Evolutionary conservation across 2,113 vertebrate genomes (phyloP), one percentile per base, ranked within the genome.

Genomic region (Salvelinus fontinalis): DNA sequence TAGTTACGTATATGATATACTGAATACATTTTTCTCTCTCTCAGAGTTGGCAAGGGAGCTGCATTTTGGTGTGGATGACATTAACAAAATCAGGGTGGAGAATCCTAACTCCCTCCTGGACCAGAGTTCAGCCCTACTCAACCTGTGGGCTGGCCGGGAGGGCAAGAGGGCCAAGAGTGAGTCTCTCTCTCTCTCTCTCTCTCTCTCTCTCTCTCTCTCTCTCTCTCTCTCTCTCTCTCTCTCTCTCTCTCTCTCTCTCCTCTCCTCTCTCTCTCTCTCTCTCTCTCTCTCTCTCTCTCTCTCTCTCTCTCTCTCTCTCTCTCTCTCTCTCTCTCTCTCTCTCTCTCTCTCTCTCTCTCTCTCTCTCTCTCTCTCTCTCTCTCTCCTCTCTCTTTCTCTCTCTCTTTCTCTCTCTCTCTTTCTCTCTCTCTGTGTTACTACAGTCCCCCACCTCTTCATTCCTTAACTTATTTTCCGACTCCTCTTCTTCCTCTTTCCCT

Each of bases 21-120:
- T 59, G 13, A 24, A n/a, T 1, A 2, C 0, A 0, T 22, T 29
- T 39, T 34, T 49, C 26, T 48, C 22, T 48, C 22, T 62, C 31
- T 76, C 71, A 99, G 98, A 99, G 87, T 73, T 99, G 89, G 98
- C 97, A 0, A 93, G 98, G 26, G 97, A 99, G 86, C 93, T 99
- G 74, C 97, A 95, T 87, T 98, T 98, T 65, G 92, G 95, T 0
- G 95, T 97, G 80, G 97, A 99, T 2, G 97, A 99, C 84, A 98
- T 99, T 92, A 99, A 98, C 86, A 92, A 94, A 85, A 99, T 99
- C 89, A 95, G 97, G 0, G 96, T 97, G 44, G 98, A 99, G 86
- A 98, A 99, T 84, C 97, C 97, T 65, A 99, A 99, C 89, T 98
- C 97, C 6, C 89, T 99, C 71, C 83, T 97, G 90, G 97, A 99